phyloP scores from a whole-genome alignment of 2,888 invertebrate genomes.

The Ormia ochracea region DNA sequence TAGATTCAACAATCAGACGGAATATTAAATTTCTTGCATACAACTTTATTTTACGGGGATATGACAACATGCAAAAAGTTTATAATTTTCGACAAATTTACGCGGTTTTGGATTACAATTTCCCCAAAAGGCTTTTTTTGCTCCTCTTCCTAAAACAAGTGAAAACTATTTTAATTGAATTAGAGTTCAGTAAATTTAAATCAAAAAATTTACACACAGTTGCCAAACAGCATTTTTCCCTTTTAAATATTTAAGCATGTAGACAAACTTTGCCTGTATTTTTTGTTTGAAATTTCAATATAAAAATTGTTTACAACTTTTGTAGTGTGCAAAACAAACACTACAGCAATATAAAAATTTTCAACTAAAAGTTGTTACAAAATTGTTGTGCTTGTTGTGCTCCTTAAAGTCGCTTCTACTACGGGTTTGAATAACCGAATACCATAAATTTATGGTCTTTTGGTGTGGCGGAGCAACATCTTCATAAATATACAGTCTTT shows the following conservation, averaged over 20 bases:
- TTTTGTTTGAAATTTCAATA: background rate
- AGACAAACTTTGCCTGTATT: background rate
- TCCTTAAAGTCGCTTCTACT: background rate
- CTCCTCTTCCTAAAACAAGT: no score
- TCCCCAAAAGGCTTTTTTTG: no score
- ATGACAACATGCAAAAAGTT: no score
- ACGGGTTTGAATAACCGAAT: no score
- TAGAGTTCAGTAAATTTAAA: background rate
- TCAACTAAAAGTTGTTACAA: conserved; percentile 1
- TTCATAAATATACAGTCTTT: conserved; percentile 1
- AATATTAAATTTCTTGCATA: no score
- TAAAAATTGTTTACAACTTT: conserved; percentile 5
- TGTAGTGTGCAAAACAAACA: background rate
- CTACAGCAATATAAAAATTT: background rate
- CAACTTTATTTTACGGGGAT: no score
- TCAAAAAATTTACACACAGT: background rate
- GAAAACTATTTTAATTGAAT: no score
- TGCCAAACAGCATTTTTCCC: background rate
- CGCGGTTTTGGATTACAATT: no score
- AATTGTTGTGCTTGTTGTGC: background rate
- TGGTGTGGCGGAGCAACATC: no score
- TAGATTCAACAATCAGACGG: no score
- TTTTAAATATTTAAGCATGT: background rate
- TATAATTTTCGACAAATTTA: no score
- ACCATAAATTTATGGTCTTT: no score